A percentile compares a stretch with the other conserved stretches of the same genome.
Conservation (phyloP, 1,140 invertebrate genomes). For the Ectropis grisescens region DNA sequence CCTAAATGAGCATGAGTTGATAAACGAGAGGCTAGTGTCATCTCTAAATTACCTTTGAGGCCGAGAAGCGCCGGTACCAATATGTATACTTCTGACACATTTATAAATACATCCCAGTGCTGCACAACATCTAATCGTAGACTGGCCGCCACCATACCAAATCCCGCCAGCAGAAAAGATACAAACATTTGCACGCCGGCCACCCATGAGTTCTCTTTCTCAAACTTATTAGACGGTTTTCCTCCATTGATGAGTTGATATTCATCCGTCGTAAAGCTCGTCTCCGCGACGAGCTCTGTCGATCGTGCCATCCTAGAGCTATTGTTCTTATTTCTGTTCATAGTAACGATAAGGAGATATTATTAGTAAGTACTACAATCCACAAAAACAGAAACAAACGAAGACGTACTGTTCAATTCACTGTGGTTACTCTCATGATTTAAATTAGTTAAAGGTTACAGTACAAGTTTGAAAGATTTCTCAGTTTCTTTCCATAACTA, state of each 20-base stretch:
- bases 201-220: conserved; percentile 69
- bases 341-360: conserved; percentile 30
- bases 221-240: conserved; percentile 50
- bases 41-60: conserved; percentile 96
- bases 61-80: conserved; percentile 95
- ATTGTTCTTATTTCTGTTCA: conserved; percentile 57
- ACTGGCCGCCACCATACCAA: conserved; percentile 93
- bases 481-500: too few relatives aligned
- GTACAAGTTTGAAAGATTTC: too few relatives aligned
- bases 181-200: conserved; percentile 89
- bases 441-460: too few relatives aligned
- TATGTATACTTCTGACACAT: conserved; percentile 92
- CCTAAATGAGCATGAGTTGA: conserved; percentile 92
- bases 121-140: conserved; percentile 88
- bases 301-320: conserved; percentile 33
- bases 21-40: conserved; percentile 94
- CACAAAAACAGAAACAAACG: too few relatives aligned
- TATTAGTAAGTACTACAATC: conserved; percentile 10
- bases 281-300: conserved; percentile 22
- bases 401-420: too few relatives aligned
- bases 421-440: too few relatives aligned
- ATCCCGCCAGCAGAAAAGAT: conserved; percentile 90
- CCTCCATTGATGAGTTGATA: conserved; percentile 41
- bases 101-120: conserved; percentile 89
- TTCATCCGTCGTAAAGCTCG: conserved; percentile 27